Conservation (phyloP, 1,140 invertebrate species). For the Scaptomyza hsui region DNA sequence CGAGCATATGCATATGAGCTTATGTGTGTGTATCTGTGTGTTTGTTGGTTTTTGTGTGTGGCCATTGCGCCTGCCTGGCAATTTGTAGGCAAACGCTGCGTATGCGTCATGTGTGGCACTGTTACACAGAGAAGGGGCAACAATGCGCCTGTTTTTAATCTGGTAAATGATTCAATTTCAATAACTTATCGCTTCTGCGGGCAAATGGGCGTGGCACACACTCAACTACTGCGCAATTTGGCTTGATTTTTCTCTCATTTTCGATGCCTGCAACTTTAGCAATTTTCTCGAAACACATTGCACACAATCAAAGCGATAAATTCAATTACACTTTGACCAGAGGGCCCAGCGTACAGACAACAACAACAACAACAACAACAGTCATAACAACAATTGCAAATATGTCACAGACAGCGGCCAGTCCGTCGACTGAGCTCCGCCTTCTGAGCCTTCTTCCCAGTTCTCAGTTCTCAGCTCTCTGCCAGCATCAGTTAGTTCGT, state of each 20-base stretch:
- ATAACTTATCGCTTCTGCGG: conserved; percentile 25
- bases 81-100: conserved; percentile 35
- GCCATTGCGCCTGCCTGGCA: conserved; percentile 50
- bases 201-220: background rate
- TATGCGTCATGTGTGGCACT: conserved; percentile 50
- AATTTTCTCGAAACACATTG: conserved; percentile 47
- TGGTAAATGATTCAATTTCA: conserved; percentile 56
- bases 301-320: conserved; percentile 71
- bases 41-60: conserved; percentile 4
- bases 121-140: background rate
- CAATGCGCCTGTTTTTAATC: conserved; percentile 34
- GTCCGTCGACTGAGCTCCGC: background rate
- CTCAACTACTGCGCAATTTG: conserved; percentile 33
- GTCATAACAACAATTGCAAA: conserved; percentile 27
- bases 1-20: background rate
- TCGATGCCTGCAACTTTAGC: conserved; percentile 59
- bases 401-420: conserved; percentile 42
- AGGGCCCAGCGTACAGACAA: background rate
- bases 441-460: background rate
- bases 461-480: no score
- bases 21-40: conserved; percentile 22
- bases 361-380: conserved; percentile 11
- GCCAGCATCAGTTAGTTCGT: conserved; percentile 39
- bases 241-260: conserved; percentile 2
- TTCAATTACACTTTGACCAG: conserved; percentile 66